Evolutionary conservation across 1,140 invertebrate species (phyloP).

Genomic region (Gonatopus flavifemur): DNA sequence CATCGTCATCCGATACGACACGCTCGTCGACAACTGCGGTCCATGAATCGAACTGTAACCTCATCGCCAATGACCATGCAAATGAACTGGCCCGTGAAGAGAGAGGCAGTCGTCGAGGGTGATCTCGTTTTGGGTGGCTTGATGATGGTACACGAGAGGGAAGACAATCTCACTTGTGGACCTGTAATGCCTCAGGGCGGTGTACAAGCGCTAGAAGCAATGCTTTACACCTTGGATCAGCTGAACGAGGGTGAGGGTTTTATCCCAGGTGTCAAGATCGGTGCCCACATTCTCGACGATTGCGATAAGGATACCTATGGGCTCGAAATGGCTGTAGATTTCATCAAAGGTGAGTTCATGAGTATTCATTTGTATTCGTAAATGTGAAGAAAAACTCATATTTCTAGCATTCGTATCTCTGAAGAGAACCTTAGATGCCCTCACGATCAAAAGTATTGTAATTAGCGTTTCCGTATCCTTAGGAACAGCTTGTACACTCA

Average conservation of each 20-base stretch:
- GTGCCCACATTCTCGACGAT: constrained; percentile 89
- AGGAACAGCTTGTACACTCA: too few species aligned
- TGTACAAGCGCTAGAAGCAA: constrained; percentile 86
- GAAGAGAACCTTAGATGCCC: too few species aligned
- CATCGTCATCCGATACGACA: constrained; percentile 38
- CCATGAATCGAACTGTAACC: constrained; percentile 24
- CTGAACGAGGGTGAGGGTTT: constrained; percentile 69
- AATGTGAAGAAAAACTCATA: too few species aligned
- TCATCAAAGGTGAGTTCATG: constrained; percentile 85
- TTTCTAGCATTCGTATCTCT: too few species aligned
- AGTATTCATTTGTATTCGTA: constrained; percentile 4
- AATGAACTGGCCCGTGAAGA: constrained; percentile 79
- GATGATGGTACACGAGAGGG: constrained; percentile 95
- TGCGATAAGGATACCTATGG: constrained; percentile 97
- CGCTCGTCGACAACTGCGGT: constrained; percentile 30
- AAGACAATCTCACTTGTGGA: constrained; percentile 80
- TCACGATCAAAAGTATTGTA: too few species aligned
- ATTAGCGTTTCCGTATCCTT: too few species aligned
- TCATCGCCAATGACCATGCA: too few species aligned
- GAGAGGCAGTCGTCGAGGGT: constrained; percentile 82
- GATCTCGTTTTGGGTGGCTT: constrained; percentile 83
- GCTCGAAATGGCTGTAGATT: constrained; percentile 93
- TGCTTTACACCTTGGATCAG: constrained; percentile 88
- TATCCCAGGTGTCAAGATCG: constrained; percentile 78
- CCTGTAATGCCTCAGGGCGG: constrained; percentile 94